Percentiles rank a stretch among this genome's conserved stretches.
Conservation (phyloP, 2,888 invertebrate species). For the Colletes collaris region DNA sequence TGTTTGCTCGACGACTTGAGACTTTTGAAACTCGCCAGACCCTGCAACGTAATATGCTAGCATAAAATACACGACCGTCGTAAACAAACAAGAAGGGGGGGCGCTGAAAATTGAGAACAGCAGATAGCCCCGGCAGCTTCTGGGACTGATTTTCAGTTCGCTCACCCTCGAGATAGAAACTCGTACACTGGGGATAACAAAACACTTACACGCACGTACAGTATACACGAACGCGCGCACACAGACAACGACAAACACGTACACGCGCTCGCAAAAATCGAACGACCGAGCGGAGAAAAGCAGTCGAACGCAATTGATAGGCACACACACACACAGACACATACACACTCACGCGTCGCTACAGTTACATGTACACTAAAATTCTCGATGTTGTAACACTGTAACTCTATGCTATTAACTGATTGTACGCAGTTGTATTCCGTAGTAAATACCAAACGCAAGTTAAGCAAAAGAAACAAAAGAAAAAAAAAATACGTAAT, state of each 20-base stretch:
- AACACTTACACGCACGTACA: constrained; percentile 16
- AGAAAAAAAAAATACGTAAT: constrained; percentile 51
- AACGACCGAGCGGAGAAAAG: not conserved
- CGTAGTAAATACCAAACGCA: constrained; percentile 72
- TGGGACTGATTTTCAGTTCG: constrained; percentile 25
- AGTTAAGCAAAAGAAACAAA: constrained; percentile 52
- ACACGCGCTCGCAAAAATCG: constrained; percentile 1
- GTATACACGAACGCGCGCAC: not conserved
- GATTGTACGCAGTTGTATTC: constrained; percentile 78
- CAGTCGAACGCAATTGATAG: not conserved
- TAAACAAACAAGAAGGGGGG: constrained; percentile 1
- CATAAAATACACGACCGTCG: constrained; percentile 44
- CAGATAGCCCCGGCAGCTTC: constrained; percentile 13
- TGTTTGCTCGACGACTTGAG: constrained; percentile 18
- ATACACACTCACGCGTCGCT: constrained; percentile 29
- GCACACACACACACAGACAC: constrained; percentile 35
- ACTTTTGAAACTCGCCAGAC: constrained; percentile 20
- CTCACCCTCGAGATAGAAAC: constrained; percentile 20
- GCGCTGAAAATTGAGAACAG: constrained; percentile 10
- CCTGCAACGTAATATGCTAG: constrained; percentile 48
- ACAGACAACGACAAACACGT: constrained; percentile 8
- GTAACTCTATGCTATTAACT: constrained; percentile 80
- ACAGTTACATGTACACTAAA: constrained; percentile 65
- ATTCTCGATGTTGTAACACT: constrained; percentile 82
- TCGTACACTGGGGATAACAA: constrained; percentile 11